Base-by-base conservation (phyloP, 1,140 invertebrate species). In the Diplogasteroides magnus region DNA sequence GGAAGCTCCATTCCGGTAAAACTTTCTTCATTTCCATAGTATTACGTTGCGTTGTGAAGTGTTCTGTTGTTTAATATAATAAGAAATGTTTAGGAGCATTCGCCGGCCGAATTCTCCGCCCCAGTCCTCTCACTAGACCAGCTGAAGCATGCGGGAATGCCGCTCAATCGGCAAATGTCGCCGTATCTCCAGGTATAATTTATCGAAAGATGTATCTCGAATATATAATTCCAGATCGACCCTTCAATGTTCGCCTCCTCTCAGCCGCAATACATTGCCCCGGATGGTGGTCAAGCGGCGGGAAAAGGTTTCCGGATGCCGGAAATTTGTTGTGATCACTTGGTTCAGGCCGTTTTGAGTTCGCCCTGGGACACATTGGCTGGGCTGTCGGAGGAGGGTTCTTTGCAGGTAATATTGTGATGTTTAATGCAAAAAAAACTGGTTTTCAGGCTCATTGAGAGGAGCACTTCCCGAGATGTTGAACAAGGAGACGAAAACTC, bases 311-410 rank as follows among this genome's bases (percentile, higher is more conserved):
- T 19, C 11, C 13, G 13, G 6, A 6, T 28, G 13, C 13, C 19
- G 13, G 6, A 28, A 28, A 28, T 63, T 63, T 63, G 2, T 27
- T 31, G 14, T 63, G 11, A 28, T 60, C 6, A 27, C 11, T 15
- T 27, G 61, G 65, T 27, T 67, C 67, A 26, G 70, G 70, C 32
- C 67, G 67, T 62, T 74, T 75, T 62, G 74, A 75, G 58, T 74
- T 75, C 67, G 74, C 72, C 2, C 69, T 75, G 1, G 74, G 74
- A 37, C 74, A 75, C 61, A 74, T 75, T 58, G 74, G 74, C 26
- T 70, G 64, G 48, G 71, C 68, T 19, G 74, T 75, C 48, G 74
- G 72, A 2, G 67, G 67, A 31, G 74, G 74, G 14, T 75, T 74
- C 59, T 57, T 58, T 19, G 64, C 69, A n/a, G 74, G 74, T 56